These are phyloP conservation scores for Lasiommata megera DNA, from an alignment of 2,888 invertebrate genomes.

Conservation along the genomic window DNA sequence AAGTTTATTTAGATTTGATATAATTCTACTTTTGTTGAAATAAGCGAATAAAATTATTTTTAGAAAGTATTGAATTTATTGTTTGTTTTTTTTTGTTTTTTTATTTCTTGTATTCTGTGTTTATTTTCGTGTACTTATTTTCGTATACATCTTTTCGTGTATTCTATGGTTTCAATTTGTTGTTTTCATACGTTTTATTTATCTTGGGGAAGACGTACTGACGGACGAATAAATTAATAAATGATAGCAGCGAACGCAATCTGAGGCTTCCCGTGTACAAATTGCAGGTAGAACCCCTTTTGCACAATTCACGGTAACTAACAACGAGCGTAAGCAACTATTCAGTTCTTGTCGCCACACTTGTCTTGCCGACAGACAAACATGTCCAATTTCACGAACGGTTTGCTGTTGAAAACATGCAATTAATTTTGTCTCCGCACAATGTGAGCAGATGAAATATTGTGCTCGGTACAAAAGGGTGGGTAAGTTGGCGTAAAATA, in stretches of 20 bases:
- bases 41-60: too few species aligned
- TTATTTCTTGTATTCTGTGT: too few species aligned
- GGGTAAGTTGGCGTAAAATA: slow-evolving; percentile 63
- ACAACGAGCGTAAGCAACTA: slow-evolving; percentile 41
- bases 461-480: slow-evolving; percentile 37
- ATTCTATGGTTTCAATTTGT: too few species aligned
- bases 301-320: slow-evolving; percentile 74
- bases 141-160: too few species aligned
- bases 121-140: too few species aligned
- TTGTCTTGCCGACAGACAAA: slow-evolving; percentile 62
- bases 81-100: too few species aligned
- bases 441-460: slow-evolving; percentile 57
- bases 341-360: slow-evolving; percentile 71
- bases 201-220: too few species aligned
- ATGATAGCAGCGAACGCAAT: slow-evolving; percentile 10
- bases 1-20: too few species aligned
- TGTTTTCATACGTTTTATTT: too few species aligned
- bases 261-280: slow-evolving; percentile 39
- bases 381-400: slow-evolving; percentile 73
- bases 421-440: slow-evolving; percentile 69
- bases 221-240: too few species aligned
- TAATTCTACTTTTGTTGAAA: too few species aligned
- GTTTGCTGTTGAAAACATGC: slow-evolving; percentile 66
- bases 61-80: too few species aligned
- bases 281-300: slow-evolving; percentile 76